Evolutionary conservation across 1,140 invertebrate species (phyloP), one percentile per base, ranked within the genome.

Genomic region (Limonius californicus): DNA sequence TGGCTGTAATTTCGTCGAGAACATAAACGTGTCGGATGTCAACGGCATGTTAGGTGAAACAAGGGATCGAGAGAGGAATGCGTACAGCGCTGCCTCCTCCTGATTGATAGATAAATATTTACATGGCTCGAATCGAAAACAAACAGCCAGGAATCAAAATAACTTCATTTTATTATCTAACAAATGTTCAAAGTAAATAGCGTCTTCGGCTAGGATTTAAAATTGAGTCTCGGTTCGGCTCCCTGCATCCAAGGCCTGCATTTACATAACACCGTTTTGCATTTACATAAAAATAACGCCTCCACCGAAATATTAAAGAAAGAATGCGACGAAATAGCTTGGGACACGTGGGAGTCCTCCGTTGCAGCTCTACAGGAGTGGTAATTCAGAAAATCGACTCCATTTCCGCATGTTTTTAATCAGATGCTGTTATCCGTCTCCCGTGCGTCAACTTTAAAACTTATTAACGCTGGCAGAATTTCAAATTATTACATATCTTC

Each of bases 31-130:
- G 64, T 59, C 35, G 55, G 23, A 61, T 62, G 64, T 65, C 64
- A 54, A 60, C 23, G 55, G 14, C 47, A 45, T 55, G 39, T 57
- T 57, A 61, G 21, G 39, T 58, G 59, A 54, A 65, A 59, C 32
- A 45, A 61, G 59, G 61, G 59, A 59, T 47, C 45, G 42, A 19
- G 45, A 65, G 27, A 23, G 59, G 54, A 57, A 57, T 20, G 21
- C 8, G 14, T 14, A 12, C 19, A 45, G 43, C 42, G 39, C 14
- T 23, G 35, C n/a, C 56, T 39, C 3, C 18, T 54, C 42, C 30
- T 66, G 64, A 66, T 66, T 66, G 64, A 66, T 66, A 42, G 61
- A 66, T 63, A 66, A 66, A 66, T 61, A 66, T 66, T 66, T 66
- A 66, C 64, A 54, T 63, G 62, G 54, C 55, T 21, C 57, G 57